Evolutionary conservation across 1,140 invertebrate genomes (phyloP).

Genomic region (Drosophila punjabiensis): DNA sequence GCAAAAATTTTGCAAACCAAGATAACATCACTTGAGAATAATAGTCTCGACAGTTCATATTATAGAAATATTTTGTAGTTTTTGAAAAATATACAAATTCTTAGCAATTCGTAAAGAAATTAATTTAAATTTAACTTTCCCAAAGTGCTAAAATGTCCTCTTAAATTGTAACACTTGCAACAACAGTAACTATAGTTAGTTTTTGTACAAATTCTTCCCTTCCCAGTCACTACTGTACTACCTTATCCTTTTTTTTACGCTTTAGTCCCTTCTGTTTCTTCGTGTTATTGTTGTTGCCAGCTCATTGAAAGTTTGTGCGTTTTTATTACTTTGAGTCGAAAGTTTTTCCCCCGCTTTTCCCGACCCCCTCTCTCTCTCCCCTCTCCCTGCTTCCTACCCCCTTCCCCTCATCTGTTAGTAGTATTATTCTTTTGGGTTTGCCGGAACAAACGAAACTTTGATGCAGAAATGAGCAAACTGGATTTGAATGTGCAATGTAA

Average conservation of each 20-base stretch:
- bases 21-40: too few species aligned
- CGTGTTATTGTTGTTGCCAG: conserved; percentile 55
- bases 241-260: conserved; percentile 4
- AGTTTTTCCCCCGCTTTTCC: conserved; percentile 27
- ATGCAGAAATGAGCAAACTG: conserved; percentile 45
- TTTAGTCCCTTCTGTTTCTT: conserved; percentile 10
- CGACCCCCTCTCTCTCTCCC: not conserved
- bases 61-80: too few species aligned
- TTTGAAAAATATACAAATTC: too few species aligned
- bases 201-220: not conserved
- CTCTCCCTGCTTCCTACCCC: not conserved
- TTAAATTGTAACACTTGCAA: not conserved
- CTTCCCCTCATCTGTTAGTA: conserved; percentile 20
- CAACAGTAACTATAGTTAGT: not conserved
- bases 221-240: conserved; percentile 6
- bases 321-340: conserved; percentile 78
- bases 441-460: conserved; percentile 51
- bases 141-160: not conserved
- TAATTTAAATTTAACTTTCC: too few species aligned
- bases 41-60: too few species aligned
- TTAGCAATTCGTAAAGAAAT: too few species aligned
- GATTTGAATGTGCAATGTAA: conserved; percentile 45
- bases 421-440: conserved; percentile 61
- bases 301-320: conserved; percentile 81
- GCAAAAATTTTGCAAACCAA: too few species aligned